phyloP scores from a whole-genome alignment of 92 coral and sea anemone species.

The Pocillopora meandrina region DNA sequence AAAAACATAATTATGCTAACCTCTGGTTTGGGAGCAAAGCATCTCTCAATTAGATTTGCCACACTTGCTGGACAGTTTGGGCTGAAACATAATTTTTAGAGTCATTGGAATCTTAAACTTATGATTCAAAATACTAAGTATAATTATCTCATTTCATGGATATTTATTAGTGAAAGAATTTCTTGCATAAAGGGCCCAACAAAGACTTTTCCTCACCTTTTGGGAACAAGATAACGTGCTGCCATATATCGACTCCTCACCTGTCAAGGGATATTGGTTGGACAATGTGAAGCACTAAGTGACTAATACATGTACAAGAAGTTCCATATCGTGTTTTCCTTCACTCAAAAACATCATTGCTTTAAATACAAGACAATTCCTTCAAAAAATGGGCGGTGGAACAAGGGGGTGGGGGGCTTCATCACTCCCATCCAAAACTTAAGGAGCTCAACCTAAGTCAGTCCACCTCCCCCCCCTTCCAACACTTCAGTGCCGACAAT shows the following conservation, averaged over 20 bases:
- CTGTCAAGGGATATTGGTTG: constrained; percentile 20
- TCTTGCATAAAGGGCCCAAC: neutral
- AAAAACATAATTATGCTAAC: constrained; percentile 22
- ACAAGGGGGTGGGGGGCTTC: no score
- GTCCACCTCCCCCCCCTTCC: no score
- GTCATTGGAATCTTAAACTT: no score
- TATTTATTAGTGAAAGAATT: neutral
- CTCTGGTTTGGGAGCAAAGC: constrained; percentile 64
- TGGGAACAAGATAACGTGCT: constrained; percentile 61
- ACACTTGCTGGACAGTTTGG: constrained; percentile 67
- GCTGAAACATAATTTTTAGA: constrained; percentile 16
- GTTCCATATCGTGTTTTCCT: no score
- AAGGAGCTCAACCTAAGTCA: no score
- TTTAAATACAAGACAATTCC: neutral
- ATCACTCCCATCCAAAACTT: no score
- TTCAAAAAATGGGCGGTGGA: neutral
- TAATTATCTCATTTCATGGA: neutral
- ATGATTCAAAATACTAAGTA: no score
- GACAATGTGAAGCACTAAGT: neutral
- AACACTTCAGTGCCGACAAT: no score
- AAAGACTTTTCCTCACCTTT: constrained; percentile 43
- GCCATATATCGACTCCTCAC: constrained; percentile 37
- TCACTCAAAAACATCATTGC: neutral
- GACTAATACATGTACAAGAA: neutral
- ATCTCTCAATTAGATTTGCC: constrained; percentile 53